phyloP scores from a whole-genome alignment of 2,113 vertebrate genomes.

The Upupa epops region DNA sequence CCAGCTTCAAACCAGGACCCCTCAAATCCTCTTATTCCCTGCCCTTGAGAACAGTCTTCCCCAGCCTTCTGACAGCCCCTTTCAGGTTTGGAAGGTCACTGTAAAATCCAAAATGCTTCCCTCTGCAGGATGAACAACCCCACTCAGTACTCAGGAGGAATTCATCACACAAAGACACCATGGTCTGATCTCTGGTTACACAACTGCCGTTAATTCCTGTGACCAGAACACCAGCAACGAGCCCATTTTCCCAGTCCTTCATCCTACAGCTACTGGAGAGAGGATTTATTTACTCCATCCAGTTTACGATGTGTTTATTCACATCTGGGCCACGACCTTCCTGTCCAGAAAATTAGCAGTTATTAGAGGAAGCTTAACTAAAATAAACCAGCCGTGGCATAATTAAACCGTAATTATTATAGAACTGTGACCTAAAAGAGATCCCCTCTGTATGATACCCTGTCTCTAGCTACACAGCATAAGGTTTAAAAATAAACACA shows the following conservation, averaged over 20 bases:
- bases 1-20: too few species aligned
- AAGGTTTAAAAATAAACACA: constrained; percentile 1
- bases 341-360: neutral
- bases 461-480: neutral
- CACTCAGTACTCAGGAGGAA: too few species aligned
- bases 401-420: constrained; percentile 17
- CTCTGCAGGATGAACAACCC: too few species aligned
- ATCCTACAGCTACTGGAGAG: neutral
- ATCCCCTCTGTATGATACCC: neutral
- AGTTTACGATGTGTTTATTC: constrained; percentile 17
- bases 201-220: neutral
- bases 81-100: too few species aligned
- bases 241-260: neutral
- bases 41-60: too few species aligned
- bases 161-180: neutral
- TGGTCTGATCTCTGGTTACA: neutral
- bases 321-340: neutral
- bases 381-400: neutral
- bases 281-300: constrained; percentile 1
- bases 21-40: too few species aligned
- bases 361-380: neutral
- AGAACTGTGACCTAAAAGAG: constrained; percentile 1
- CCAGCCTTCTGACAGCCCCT: too few species aligned
- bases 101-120: too few species aligned
- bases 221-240: neutral